Evolutionary conservation across 2,797 vertebrate genomes (phyloP).

Genomic region (Acipenser transmontanus): DNA sequence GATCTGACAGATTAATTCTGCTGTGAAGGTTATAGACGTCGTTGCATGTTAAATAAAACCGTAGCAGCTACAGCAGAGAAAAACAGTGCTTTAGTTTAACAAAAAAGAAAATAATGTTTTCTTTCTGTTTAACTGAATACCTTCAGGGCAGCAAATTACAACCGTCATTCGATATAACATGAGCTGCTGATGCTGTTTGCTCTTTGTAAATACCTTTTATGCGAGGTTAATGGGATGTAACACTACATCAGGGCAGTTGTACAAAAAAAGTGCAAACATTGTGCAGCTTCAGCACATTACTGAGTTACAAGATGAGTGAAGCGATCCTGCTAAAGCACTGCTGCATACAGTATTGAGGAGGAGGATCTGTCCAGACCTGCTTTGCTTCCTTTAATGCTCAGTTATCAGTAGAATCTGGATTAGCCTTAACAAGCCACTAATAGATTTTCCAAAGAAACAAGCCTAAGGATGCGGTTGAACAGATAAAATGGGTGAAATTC

Average conservation of each 20-base stretch:
- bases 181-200: constrained; percentile 9
- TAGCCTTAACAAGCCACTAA: too few species aligned
- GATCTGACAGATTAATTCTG: too few species aligned
- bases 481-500: too few species aligned
- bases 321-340: background rate
- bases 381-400: too few species aligned
- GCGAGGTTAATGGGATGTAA: constrained; percentile 31
- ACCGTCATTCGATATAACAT: constrained; percentile 13
- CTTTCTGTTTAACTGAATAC: constrained; percentile 3
- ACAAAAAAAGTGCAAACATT: constrained; percentile 16
- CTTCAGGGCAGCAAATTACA: constrained; percentile 34
- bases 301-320: background rate
- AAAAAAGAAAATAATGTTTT: background rate
- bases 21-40: too few species aligned
- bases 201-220: constrained; percentile 19
- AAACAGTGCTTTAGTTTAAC: too few species aligned
- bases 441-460: too few species aligned
- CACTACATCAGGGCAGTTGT: constrained; percentile 19
- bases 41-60: too few species aligned
- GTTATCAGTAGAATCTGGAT: too few species aligned
- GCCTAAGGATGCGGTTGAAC: too few species aligned
- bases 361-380: background rate
- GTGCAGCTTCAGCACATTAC: constrained; percentile 20
- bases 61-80: too few species aligned
- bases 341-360: background rate